Evolutionary conservation across 2,113 vertebrate species (phyloP).

Genomic region (Sardina pilchardus): DNA sequence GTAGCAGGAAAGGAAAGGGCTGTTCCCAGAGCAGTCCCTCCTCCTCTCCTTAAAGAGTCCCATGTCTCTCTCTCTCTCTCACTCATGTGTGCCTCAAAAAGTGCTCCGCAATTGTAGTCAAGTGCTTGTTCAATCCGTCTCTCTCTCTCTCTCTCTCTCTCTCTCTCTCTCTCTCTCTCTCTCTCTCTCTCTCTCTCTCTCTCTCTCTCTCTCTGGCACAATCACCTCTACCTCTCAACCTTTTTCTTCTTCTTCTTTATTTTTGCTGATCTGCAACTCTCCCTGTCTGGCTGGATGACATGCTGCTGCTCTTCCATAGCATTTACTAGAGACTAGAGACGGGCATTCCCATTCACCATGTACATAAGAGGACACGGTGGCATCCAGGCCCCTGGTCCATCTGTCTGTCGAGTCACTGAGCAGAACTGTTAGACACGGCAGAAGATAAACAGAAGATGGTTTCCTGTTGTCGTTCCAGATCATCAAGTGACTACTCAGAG

Average conservation of each 20-base stretch:
- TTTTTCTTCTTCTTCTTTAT: not conserved
- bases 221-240: not conserved
- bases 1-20: not conserved
- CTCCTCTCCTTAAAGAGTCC: not conserved
- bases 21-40: not conserved
- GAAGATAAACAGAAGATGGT: not conserved
- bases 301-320: not conserved
- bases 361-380: not conserved
- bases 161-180: not conserved
- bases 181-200: not conserved
- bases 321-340: not conserved
- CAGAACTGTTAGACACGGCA: not conserved
- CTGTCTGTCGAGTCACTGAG: not conserved
- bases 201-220: not conserved
- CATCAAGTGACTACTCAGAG: not conserved
- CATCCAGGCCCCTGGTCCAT: not conserved
- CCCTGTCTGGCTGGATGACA: not conserved
- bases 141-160: not conserved
- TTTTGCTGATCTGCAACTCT: not conserved
- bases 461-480: not conserved
- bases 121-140: not conserved
- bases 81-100: conserved; percentile 4
- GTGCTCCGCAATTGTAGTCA: not conserved
- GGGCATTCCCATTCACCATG: not conserved
- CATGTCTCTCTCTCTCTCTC: not conserved